These are phyloP conservation scores for Drosophila pseudotalamancana DNA, from an alignment of 2,888 invertebrate genomes.

Conservation along the genomic window DNA sequence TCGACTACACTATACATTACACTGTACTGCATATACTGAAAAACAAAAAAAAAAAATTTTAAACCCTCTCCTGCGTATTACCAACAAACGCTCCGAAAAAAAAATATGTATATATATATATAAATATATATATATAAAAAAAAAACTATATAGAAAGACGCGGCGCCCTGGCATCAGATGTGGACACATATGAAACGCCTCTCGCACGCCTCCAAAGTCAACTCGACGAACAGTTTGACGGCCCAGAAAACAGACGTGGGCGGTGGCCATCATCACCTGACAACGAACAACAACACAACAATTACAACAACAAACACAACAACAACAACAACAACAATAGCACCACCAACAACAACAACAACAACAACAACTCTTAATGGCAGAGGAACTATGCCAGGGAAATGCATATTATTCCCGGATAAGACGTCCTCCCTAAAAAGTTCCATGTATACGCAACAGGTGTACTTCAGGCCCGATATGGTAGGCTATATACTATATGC, in stretches of 20 bases:
- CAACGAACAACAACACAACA: conserved; percentile 33
- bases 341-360: conserved; percentile 38
- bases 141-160: conserved; percentile 78
- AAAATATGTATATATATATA: conserved; percentile 16
- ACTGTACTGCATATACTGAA: conserved; percentile 19
- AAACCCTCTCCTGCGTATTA: conserved; percentile 31
- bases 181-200: conserved; percentile 84
- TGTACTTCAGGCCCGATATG: conserved; percentile 81
- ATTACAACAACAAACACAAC: conserved; percentile 27
- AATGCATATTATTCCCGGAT: conserved; percentile 78
- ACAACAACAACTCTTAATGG: conserved; percentile 30
- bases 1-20: conserved; percentile 25
- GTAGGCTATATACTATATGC: conserved; percentile 67
- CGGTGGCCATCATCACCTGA: conserved; percentile 63
- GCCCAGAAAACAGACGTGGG: conserved; percentile 80
- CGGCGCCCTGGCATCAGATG: conserved; percentile 83
- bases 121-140: conserved; percentile 26
- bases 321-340: conserved; percentile 23
- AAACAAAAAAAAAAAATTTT: conserved; percentile 20
- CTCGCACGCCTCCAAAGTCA: conserved; percentile 83
- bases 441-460: conserved; percentile 76
- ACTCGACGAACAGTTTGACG: conserved; percentile 82
- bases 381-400: conserved; percentile 61
- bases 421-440: conserved; percentile 80
- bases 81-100: conserved; percentile 20